phyloP scores from a whole-genome alignment of 92 coral and sea anemone genomes.

The Isaurus tuberculatus region DNA sequence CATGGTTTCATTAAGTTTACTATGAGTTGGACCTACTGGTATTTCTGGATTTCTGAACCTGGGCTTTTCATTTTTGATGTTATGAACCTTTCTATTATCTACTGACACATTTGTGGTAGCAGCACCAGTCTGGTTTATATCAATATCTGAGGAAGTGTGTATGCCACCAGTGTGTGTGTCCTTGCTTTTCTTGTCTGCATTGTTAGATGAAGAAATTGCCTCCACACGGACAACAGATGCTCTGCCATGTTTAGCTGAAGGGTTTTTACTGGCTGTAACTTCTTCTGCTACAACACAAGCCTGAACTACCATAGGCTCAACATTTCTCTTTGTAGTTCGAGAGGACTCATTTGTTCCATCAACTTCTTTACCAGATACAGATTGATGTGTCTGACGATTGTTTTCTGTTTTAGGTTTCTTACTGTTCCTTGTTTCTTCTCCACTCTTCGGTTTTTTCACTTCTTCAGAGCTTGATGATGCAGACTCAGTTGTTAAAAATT shows the following conservation, averaged over 20 bases:
- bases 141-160: neutral
- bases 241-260: conserved; percentile 28
- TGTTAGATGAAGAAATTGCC: conserved; percentile 41
- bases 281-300: conserved; percentile 60
- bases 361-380: neutral
- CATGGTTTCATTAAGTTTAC: conserved; percentile 49
- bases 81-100: conserved; percentile 19
- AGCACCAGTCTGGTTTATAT: conserved; percentile 35
- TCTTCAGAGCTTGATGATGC: neutral
- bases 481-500: neutral
- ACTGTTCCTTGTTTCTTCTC: neutral
- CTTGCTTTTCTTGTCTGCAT: conserved; percentile 13
- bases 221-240: conserved; percentile 55
- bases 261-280: neutral
- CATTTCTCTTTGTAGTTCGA: conserved; percentile 13
- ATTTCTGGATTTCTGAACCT: conserved; percentile 53
- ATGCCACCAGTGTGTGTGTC: conserved; percentile 7
- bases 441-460: neutral
- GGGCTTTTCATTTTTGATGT: conserved; percentile 38
- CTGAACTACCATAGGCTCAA: conserved; percentile 50
- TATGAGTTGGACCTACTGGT: neutral
- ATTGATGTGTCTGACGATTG: conserved; percentile 1
- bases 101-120: conserved; percentile 21
- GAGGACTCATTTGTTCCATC: conserved; percentile 3
- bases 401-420: conserved; percentile 33